Evolutionary conservation across 1,140 invertebrate species (phyloP), one percentile per base, ranked within the genome.

Genomic region (Diachasma alloeum): DNA sequence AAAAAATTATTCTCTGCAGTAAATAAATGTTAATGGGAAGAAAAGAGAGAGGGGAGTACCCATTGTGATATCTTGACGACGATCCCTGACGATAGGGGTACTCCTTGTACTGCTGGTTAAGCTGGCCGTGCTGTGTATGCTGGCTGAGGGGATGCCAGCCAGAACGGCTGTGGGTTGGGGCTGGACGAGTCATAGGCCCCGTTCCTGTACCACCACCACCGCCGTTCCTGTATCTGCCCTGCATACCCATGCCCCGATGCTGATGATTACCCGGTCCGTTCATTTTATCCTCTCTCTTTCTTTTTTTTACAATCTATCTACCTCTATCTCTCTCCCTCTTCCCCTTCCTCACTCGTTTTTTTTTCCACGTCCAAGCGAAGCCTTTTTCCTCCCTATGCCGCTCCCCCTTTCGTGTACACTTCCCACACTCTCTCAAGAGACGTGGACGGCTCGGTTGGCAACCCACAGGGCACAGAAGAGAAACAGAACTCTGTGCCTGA

Each of bases 11-110:
- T 44, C 15, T 39, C 6, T 37, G 17, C 36, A 42, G 17, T 42
- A 67, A 67, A 39, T 44, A 63, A 63, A 63, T 26, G 59, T 42
- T 46, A 72, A 48, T 72, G 44, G 44, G 11, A n/a, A 15, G 19
- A 53, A 53, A 53, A 37, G 24, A 39, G 66, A 44, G 15, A 75
- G 70, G 56, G 39, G 39, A 66, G 59, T 76, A 87, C 86, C 86
- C 86, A 81, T 87, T 87, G 81, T 87, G 87, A 82, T 83, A 87
- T 81, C 87, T 80, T 79, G 84, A 82, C 71, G 83, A 82, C 48
- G 86, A 81, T 81, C 86, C 85, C 81, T 88, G 87, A 78, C 86
- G 86, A 84, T 88, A 87, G 76, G 87, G 87, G 78, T 87, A 86
- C 80, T 88, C 86, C 87, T 88, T 88, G 85, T 85, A 87, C 81